These are phyloP conservation scores for Malurus splendens DNA, from an alignment of 2,797 vertebrate species.

Conservation along the genomic window DNA sequence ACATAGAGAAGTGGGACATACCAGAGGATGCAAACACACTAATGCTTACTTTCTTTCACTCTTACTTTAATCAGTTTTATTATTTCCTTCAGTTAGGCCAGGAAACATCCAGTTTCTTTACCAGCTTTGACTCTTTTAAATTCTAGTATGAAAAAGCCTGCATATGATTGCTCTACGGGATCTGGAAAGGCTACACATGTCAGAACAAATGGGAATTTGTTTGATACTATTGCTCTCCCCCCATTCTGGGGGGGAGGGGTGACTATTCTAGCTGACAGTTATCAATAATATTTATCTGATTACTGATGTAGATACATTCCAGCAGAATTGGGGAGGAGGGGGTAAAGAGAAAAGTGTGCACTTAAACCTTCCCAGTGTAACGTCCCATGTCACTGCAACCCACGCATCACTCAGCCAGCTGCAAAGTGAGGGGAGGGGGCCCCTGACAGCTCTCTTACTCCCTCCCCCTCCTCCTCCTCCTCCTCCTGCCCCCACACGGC, in stretches of 20 bases:
- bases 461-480: not conserved
- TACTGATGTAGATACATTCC: constrained; percentile 6
- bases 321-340: not conserved
- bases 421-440: not conserved
- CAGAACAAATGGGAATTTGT: not conserved
- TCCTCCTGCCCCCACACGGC: not conserved
- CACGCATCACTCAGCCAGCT: rapidly evolving
- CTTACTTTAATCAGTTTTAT: not conserved
- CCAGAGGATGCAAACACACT: constrained; percentile 10
- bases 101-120: constrained; percentile 31
- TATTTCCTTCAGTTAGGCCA: constrained; percentile 24
- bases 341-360: not conserved
- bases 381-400: not conserved
- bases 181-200: not conserved
- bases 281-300: not conserved
- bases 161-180: not conserved
- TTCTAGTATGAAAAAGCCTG: not conserved
- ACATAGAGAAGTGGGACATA: not conserved
- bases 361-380: not conserved
- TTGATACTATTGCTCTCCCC: not conserved
- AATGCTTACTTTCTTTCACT: not conserved
- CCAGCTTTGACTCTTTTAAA: not conserved
- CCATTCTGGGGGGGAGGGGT: not conserved
- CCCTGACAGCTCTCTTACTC: not conserved
- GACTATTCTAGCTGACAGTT: not conserved